Evolutionary conservation across 1,140 invertebrate species (phyloP).

Genomic region (Cyclina sinensis): DNA sequence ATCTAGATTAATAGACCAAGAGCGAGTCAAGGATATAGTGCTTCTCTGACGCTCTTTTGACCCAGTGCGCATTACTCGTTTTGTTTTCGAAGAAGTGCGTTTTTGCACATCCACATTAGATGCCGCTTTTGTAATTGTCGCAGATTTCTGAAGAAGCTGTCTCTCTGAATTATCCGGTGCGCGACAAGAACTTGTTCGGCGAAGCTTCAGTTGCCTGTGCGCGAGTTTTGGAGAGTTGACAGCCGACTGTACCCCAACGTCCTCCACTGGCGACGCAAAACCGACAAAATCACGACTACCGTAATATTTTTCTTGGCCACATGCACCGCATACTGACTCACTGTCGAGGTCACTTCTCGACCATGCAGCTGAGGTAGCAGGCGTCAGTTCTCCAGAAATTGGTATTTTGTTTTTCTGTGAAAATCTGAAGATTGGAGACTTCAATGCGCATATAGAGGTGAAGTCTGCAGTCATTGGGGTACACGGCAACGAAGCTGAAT

Average conservation of each 20-base stretch:
- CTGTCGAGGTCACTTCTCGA: conserved; percentile 31
- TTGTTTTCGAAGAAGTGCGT: neutral
- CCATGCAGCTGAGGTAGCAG: neutral
- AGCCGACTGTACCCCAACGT: neutral
- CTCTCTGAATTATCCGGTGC: neutral
- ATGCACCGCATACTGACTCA: conserved; percentile 29
- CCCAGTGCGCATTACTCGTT: neutral
- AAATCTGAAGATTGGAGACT: conserved; percentile 17
- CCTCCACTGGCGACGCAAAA: neutral
- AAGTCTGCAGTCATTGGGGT: neutral
- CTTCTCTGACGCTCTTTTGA: conserved; percentile 9
- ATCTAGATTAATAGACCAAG: conserved; percentile 46
- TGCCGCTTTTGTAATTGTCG: conserved; percentile 2
- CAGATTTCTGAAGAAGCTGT: neutral
- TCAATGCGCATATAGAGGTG: neutral
- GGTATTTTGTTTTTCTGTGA: conserved; percentile 37
- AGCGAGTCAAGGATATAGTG: conserved; percentile 38
- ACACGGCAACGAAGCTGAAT: neutral
- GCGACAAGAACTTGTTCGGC: neutral
- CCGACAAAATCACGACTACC: conserved; percentile 46
- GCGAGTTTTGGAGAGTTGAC: neutral
- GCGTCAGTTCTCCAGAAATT: neutral
- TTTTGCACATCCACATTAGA: conserved; percentile 47
- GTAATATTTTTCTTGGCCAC: conserved; percentile 27
- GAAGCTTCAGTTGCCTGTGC: neutral